Conservation (phyloP, 2,113 vertebrate genomes). For the Capreolus pygargus region DNA sequence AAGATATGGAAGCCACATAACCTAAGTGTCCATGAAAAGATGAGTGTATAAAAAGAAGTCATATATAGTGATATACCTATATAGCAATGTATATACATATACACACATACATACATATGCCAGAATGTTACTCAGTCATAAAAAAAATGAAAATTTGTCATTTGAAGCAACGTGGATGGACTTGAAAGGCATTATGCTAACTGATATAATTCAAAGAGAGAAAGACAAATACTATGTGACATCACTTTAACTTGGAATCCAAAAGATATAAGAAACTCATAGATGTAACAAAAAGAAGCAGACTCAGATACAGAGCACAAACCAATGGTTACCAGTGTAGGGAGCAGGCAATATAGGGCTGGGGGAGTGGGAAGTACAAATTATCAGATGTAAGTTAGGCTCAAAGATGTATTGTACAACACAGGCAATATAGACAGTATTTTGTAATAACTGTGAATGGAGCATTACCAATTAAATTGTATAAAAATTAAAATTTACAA, state of each 20-base stretch:
- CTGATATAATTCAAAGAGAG: neutral
- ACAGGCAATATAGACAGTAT: neutral
- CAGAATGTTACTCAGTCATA: neutral
- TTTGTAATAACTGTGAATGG: neutral
- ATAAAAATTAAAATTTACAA: neutral
- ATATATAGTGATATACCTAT: neutral
- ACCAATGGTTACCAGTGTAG: neutral
- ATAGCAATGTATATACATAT: neutral
- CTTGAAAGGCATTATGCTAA: neutral
- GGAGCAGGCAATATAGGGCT: neutral
- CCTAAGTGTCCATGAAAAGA: neutral
- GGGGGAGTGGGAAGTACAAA: neutral
- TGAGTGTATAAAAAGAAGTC: neutral
- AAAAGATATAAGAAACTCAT: neutral
- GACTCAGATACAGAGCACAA: neutral
- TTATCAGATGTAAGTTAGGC: neutral
- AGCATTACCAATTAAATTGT: neutral
- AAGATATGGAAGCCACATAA: neutral
- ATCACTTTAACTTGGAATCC: neutral
- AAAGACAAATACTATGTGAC: neutral
- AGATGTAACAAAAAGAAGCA: neutral
- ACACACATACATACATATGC: neutral
- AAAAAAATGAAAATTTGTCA: neutral
- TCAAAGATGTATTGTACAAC: neutral
- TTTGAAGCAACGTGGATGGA: neutral